Base-by-base conservation (phyloP, 1,140 invertebrate genomes). In the Sinonovacula constricta region DNA sequence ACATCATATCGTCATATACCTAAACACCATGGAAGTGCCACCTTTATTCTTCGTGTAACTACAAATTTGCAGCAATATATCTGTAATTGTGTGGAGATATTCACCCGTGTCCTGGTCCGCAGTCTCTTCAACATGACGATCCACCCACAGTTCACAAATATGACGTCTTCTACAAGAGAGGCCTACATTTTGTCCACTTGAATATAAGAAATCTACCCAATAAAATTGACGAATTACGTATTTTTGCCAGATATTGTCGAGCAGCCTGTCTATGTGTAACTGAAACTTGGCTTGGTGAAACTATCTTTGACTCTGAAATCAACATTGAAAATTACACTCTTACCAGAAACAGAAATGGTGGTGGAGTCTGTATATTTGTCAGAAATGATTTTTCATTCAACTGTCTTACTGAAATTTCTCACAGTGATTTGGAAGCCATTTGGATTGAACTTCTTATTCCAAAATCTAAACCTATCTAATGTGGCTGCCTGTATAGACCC, bases 281-380 rank as follows among this genome's bases (percentile, higher is more conserved):
- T 59, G 74, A 77, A 24, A 68, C 74, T 3, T 69, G 66, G 53
- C 24, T 77, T 15, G 74, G 69, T 62, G 36, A 78, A 0, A 31
- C 56, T 22, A 49, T 65, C 5, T 59, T 67, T 34, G 45, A 78
- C 34, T 3, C 3, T 1, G 66, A 70, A 56, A 70, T 70, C 1
- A 14, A 28, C 7, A 53, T 70, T 34, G 59, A 65, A 3, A 56
- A 56, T 26, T 78, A 78, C 36, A 56, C n/a, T 24, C 24, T 70
- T 60, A n/a, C 70, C 1, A 22, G 60, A 31, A 67, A 66, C 34
- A 18, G 69, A 33, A 26, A 57, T 49, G 68, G 69, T 0, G 68
- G 62, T 18, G 69, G 69, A 5, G 78, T 80, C 22, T 68, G 70
- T 24, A 49, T 54, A 30, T 65, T 30, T 22, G 28, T 65, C 18